These are phyloP conservation scores for Ptychochromis oligacanthus DNA, from an alignment of 2,113 vertebrate genomes.

Conservation along the genomic window DNA sequence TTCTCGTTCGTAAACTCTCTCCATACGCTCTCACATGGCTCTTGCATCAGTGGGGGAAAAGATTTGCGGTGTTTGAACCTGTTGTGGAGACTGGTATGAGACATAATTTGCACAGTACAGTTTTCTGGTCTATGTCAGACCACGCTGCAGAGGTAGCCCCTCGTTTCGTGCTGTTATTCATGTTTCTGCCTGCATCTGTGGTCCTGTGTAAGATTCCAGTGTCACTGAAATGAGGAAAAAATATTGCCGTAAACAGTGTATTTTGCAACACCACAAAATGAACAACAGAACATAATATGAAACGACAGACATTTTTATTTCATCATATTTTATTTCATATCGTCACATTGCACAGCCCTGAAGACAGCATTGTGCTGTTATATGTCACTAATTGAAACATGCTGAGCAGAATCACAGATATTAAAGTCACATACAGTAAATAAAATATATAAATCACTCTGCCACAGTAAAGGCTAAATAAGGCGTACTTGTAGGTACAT, in stretches of 20 bases:
- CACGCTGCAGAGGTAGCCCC: not conserved
- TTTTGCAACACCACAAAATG: too few species aligned
- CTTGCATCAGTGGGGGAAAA: not conserved
- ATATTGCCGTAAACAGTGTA: not conserved
- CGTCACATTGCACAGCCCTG: too few species aligned
- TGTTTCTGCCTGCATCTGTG: not conserved
- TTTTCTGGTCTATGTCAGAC: not conserved
- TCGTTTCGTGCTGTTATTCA: not conserved
- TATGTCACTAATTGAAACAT: too few species aligned
- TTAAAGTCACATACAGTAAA: too few species aligned
- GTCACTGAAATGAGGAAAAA: not conserved
- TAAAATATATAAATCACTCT: too few species aligned
- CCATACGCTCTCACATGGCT: not conserved
- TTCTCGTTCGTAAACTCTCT: not conserved
- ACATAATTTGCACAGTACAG: not conserved
- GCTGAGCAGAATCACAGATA: too few species aligned
- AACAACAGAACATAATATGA: too few species aligned
- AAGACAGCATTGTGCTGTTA: too few species aligned
- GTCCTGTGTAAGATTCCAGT: not conserved
- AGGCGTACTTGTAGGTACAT: not conserved
- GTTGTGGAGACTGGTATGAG: fast-evolving
- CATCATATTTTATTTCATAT: too few species aligned
- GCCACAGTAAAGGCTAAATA: not conserved
- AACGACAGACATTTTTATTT: too few species aligned
- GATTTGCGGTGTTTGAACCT: not conserved